These are phyloP conservation scores for Ciconia stormi DNA, from an alignment of 2,113 vertebrate species.

Conservation along the genomic window DNA sequence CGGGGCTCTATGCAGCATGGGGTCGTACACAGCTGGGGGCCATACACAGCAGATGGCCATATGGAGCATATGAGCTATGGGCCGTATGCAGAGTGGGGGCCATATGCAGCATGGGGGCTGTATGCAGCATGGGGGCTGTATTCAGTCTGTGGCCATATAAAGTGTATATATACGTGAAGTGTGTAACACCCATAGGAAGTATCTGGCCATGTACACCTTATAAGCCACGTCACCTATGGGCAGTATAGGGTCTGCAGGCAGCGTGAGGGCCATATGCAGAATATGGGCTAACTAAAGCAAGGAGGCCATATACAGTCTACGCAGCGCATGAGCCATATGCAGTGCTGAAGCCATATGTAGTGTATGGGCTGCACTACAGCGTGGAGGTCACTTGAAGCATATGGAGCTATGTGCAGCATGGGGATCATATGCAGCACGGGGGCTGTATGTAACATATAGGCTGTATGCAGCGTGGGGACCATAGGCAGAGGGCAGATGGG, in stretches of 20 bases:
- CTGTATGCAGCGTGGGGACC: no score
- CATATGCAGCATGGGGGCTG: rapidly evolving
- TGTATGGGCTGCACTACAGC: not conserved
- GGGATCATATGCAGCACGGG: no score
- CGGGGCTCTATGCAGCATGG: rapidly evolving
- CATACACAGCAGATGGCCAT: not conserved
- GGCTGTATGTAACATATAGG: not conserved
- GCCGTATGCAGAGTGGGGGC: not conserved
- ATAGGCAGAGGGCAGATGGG: rapidly evolving
- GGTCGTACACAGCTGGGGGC: not conserved
- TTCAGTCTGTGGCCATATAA: no score
- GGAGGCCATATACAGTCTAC: not conserved
- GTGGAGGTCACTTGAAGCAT: not conserved
- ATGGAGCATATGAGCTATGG: not conserved
- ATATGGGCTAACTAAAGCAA: not conserved
- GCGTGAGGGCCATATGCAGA: not conserved
- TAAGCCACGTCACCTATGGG: not conserved
- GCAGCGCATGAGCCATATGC: not conserved
- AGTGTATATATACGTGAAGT: no score
- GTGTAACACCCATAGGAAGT: not conserved
- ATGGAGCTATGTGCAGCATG: not conserved
- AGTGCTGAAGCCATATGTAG: no score
- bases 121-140: not conserved
- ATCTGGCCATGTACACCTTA: no score
- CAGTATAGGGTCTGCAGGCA: not conserved